Conservation (phyloP, 2,797 vertebrate genomes). For the Lophotriccus pileatus region DNA sequence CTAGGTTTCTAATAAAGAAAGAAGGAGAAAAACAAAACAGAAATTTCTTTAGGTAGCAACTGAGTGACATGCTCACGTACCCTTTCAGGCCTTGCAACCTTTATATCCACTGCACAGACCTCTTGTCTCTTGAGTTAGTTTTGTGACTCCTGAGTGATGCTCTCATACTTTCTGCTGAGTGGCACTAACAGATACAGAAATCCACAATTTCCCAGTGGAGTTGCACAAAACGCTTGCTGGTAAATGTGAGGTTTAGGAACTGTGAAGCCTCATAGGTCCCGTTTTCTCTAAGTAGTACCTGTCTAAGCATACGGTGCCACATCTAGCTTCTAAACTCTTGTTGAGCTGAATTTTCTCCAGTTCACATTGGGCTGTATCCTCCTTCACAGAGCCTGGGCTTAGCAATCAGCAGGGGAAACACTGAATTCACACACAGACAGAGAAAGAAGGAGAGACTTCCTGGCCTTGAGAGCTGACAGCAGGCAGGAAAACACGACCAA, state of each 20-base stretch:
- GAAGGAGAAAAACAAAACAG: not conserved
- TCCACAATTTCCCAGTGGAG: not conserved
- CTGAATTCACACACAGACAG: not conserved
- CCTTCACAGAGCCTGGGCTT: not conserved
- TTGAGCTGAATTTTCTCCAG: not conserved
- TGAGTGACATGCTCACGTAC: not conserved
- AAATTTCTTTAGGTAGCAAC: not conserved
- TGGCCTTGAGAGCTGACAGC: not conserved
- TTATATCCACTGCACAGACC: not conserved
- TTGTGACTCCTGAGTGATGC: not conserved
- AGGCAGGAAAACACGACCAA: not conserved
- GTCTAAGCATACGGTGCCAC: fast-evolving
- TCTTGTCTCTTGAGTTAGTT: not conserved
- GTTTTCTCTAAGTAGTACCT: not conserved
- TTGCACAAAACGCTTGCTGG: not conserved
- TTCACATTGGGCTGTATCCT: not conserved
- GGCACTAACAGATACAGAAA: not conserved
- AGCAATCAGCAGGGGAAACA: not conserved
- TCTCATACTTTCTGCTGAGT: not conserved
- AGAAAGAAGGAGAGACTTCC: not conserved
- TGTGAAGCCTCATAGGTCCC: not conserved
- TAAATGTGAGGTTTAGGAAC: not conserved
- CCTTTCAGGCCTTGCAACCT: not conserved
- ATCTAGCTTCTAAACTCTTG: not conserved
- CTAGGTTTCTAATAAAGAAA: not conserved